Percentiles rank a stretch among this genome's conserved stretches.
phyloP scores from a whole-genome alignment of 2,888 invertebrate species.

The Trisateles emortualis region DNA sequence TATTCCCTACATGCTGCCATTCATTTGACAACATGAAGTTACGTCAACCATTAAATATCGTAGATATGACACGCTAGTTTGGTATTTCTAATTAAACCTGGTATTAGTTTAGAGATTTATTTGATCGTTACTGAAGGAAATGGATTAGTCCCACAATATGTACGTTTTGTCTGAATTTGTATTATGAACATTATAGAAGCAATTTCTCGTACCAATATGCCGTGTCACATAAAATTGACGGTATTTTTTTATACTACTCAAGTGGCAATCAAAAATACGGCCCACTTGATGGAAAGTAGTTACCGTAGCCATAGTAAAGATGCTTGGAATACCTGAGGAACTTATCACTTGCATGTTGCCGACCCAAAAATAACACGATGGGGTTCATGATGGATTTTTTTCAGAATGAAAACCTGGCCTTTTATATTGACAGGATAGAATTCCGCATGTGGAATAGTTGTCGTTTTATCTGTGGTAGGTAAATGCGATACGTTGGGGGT shows the following conservation, averaged over 20 bases:
- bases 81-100: constrained; percentile 30
- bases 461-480: constrained; percentile 7
- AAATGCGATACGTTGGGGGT: constrained; percentile 18
- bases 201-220: constrained; percentile 11
- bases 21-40: constrained; percentile 53
- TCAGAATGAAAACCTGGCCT: not conserved
- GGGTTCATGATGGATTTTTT: too few relatives aligned
- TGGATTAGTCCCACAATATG: constrained; percentile 25
- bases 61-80: constrained; percentile 24
- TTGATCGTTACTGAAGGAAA: constrained; percentile 6
- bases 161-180: constrained; percentile 13
- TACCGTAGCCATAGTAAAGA: too few relatives aligned
- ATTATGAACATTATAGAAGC: constrained; percentile 13
- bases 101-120: constrained; percentile 33
- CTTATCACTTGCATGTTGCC: too few relatives aligned
- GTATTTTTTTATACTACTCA: too few relatives aligned
- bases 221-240: constrained; percentile 6
- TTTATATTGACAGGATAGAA: not conserved
- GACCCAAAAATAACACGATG: too few relatives aligned
- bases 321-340: too few relatives aligned
- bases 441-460: not conserved
- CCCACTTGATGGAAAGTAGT: too few relatives aligned
- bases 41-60: constrained; percentile 26
- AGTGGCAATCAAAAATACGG: too few relatives aligned
- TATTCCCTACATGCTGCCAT: constrained; percentile 46